Evolutionary conservation across 2,888 invertebrate genomes (phyloP).

Genomic region (Campaea margaritaria): DNA sequence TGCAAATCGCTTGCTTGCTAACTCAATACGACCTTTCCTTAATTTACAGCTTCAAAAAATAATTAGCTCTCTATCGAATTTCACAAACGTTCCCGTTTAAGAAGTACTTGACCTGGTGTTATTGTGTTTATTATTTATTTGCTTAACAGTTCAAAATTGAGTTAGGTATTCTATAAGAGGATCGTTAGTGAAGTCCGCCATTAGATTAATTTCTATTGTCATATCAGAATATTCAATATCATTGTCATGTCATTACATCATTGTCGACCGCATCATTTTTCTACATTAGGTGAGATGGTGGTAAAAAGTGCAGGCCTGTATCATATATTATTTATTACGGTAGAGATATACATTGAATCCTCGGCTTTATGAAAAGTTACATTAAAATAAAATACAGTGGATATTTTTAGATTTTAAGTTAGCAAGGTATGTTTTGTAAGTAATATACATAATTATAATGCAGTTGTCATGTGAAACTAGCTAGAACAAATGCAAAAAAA

Average conservation of each 20-base stretch:
- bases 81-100: no score
- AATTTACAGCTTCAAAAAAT: slow-evolving; percentile 63
- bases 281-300: no score
- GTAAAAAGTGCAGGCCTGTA: no score
- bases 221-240: slow-evolving; percentile 26
- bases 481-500: no score
- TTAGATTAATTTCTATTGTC: slow-evolving; percentile 48
- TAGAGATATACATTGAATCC: neutral
- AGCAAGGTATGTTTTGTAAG: slow-evolving; percentile 29
- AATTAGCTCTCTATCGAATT: slow-evolving; percentile 45
- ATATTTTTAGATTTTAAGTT: slow-evolving; percentile 1
- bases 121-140: no score
- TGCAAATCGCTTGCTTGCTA: slow-evolving; percentile 78
- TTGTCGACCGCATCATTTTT: no score
- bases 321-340: no score
- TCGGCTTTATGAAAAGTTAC: neutral
- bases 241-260: slow-evolving; percentile 10
- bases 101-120: no score
- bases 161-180: no score
- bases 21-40: slow-evolving; percentile 63
- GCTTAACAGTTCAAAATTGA: no score
- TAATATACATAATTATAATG: slow-evolving; percentile 4
- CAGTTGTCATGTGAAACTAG: slow-evolving; percentile 23
- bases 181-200: neutral
- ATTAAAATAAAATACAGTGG: neutral